These are phyloP conservation scores for Chrysaora quinquecirrha DNA, from an alignment of 30 jellyfish, hydroid and myxozoan species.

Conservation along the genomic window DNA sequence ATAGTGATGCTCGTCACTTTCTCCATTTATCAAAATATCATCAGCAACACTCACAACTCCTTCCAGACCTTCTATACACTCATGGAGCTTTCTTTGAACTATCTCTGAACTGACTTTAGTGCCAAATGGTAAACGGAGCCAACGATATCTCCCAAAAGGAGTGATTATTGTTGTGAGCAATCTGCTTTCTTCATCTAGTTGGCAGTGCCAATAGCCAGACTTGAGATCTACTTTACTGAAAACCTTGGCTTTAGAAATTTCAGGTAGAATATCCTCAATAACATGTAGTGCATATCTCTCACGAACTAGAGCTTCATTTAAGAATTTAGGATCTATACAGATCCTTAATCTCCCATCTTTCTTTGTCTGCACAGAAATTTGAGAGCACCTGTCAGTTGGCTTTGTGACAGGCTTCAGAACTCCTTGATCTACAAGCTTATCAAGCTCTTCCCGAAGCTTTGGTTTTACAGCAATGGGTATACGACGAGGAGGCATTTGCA, in stretches of 20 bases:
- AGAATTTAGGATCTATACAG: slow-evolving; percentile 6
- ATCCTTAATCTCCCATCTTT: slow-evolving; percentile 30
- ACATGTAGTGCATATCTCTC: slow-evolving; percentile 30
- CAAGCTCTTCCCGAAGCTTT: too few species aligned
- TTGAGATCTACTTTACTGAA: neutral
- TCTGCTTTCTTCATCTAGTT: slow-evolving; percentile 38
- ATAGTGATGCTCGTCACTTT: slow-evolving; percentile 3
- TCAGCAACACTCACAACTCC: slow-evolving; percentile 1
- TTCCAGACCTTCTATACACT: neutral
- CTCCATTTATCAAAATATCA: slow-evolving; percentile 1
- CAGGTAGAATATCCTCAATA: slow-evolving; percentile 11
- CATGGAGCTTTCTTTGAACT: neutral
- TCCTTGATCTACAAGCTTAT: too few species aligned
- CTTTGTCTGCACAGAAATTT: slow-evolving; percentile 23
- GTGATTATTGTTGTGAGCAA: too few species aligned
- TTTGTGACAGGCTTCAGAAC: slow-evolving; percentile 42
- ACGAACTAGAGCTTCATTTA: too few species aligned
- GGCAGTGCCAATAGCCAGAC: slow-evolving; percentile 46
- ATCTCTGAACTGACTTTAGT: neutral
- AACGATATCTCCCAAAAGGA: neutral
- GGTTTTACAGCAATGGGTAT: slow-evolving; percentile 23
- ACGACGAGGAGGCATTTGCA: slow-evolving; percentile 37
- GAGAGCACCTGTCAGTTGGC: slow-evolving; percentile 58
- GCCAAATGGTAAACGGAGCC: neutral
- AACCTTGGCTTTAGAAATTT: too few species aligned